Percentiles rank a stretch among this genome's conserved stretches.
phyloP scores from a whole-genome alignment of 2,113 vertebrate genomes.

The Cinclus mexicanus region DNA sequence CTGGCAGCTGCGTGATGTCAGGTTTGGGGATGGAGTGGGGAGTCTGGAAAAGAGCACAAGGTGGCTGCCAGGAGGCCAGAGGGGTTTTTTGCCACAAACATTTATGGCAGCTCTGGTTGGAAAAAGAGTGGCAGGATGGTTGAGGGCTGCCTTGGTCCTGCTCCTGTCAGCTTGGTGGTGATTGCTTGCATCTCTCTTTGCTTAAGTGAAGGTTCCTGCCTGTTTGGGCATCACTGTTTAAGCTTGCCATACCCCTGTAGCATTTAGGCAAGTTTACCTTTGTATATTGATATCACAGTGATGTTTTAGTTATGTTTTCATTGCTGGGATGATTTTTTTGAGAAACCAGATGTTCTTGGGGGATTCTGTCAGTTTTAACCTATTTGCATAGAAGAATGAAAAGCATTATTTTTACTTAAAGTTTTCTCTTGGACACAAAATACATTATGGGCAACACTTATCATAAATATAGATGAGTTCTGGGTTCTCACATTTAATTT shows the following conservation, averaged over 20 bases:
- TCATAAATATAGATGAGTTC: background rate
- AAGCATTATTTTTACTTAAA: background rate
- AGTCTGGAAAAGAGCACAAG: background rate
- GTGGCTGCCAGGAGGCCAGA: background rate
- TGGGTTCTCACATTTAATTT: background rate
- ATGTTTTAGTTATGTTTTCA: background rate
- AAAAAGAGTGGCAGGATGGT: background rate
- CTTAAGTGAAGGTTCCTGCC: background rate
- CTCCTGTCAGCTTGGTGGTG: background rate
- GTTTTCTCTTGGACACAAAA: background rate
- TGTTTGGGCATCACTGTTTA: background rate
- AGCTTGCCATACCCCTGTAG: background rate
- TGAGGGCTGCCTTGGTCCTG: background rate
- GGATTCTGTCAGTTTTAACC: background rate
- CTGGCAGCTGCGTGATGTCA: background rate
- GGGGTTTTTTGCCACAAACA: rapidly evolving
- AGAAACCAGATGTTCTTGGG: background rate
- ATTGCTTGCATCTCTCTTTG: background rate
- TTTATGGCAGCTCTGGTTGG: background rate
- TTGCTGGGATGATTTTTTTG: background rate
- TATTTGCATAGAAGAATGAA: background rate
- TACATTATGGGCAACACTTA: background rate
- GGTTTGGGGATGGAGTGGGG: background rate
- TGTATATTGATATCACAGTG: background rate
- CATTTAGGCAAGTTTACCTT: background rate